phyloP scores from a whole-genome alignment of 1,140 invertebrate species.

The Trichonephila inaurata region DNA sequence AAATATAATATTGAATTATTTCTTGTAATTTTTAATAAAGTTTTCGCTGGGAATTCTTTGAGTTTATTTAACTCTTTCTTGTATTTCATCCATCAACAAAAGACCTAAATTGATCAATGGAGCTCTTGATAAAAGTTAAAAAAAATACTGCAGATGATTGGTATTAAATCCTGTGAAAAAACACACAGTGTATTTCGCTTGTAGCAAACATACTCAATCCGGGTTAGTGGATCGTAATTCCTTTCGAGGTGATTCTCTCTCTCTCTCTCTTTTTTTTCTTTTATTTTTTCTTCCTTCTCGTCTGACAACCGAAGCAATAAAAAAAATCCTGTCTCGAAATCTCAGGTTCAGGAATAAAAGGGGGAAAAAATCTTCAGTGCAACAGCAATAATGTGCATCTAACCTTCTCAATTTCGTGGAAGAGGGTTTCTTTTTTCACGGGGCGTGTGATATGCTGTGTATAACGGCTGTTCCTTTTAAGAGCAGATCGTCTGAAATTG shows the following conservation, averaged over 20 bases:
- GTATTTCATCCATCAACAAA: no score
- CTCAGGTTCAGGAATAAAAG: neutral
- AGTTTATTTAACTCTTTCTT: no score
- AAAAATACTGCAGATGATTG: neutral
- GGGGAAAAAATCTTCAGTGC: neutral
- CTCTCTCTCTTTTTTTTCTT: neutral
- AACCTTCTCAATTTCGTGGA: slow-evolving; percentile 35
- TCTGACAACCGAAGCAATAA: neutral
- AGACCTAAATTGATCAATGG: no score
- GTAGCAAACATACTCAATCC: neutral
- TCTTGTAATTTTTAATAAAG: no score
- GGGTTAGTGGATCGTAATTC: slow-evolving; percentile 8
- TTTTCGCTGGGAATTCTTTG: no score
- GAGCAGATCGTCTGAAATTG: slow-evolving; percentile 56
- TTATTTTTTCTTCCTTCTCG: neutral
- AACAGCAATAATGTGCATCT: slow-evolving; percentile 38
- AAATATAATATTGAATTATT: no score
- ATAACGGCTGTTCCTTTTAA: slow-evolving; percentile 46
- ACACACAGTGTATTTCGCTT: neutral
- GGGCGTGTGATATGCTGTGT: neutral
- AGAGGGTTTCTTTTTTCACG: neutral
- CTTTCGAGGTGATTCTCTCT: neutral
- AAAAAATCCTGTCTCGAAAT: neutral
- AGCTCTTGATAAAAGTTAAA: no score
- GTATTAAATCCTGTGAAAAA: neutral